Conservation (phyloP, 2,113 vertebrate genomes). For the Engraulis encrasicolus region DNA sequence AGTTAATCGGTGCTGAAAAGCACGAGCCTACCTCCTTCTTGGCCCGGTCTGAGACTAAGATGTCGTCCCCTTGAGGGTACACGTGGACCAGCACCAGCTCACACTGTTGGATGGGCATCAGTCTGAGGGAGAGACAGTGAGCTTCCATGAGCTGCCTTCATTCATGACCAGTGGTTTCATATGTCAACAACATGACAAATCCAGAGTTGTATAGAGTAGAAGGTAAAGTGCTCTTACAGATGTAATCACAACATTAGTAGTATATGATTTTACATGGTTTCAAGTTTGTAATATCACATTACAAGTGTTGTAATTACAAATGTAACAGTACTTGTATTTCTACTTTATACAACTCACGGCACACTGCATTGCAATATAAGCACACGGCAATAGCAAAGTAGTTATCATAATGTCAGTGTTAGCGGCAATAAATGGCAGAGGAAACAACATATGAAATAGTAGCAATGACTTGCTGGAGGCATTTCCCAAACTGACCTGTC, state of each 20-base stretch:
- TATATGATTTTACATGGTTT: too few species aligned
- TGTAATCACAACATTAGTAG: too few species aligned
- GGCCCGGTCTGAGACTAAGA: slow-evolving; percentile 91
- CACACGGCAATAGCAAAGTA: too few species aligned
- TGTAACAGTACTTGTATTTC: too few species aligned
- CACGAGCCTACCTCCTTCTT: slow-evolving; percentile 87
- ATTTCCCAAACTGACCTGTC: slow-evolving; percentile 85
- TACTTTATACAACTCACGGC: too few species aligned
- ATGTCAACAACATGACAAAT: neutral
- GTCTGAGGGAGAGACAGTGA: slow-evolving; percentile 68
- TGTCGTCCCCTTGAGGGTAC: slow-evolving; percentile 93
- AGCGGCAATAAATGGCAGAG: too few species aligned
- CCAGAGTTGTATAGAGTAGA: too few species aligned
- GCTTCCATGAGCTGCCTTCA: neutral
- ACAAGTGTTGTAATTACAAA: too few species aligned
- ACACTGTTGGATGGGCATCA: slow-evolving; percentile 98
- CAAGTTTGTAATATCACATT: too few species aligned
- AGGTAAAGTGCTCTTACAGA: too few species aligned
- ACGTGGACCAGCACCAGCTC: slow-evolving; percentile 97
- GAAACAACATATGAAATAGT: neutral
- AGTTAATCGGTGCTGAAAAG: neutral
- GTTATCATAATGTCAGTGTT: too few species aligned
- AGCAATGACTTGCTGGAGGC: neutral
- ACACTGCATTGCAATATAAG: too few species aligned
- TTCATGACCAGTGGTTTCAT: neutral